Percentiles rank a stretch among this genome's conserved stretches.
Conservation (phyloP, 2,888 invertebrate genomes). For the Catocala fraxini region DNA sequence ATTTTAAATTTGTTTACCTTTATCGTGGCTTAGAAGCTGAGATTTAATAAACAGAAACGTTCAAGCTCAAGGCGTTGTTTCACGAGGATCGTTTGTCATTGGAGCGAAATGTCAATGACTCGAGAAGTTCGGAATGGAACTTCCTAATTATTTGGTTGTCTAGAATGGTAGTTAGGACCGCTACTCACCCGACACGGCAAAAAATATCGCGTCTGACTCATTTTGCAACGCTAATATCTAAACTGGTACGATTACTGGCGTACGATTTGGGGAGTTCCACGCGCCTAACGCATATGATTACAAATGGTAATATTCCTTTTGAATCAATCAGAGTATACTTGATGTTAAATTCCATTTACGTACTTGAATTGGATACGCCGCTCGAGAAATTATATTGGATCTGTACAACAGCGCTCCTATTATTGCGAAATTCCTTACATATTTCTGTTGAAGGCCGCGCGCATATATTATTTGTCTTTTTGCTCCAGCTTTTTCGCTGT, state of each 20-base stretch:
- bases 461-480: slow-evolving; percentile 2
- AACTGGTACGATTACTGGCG: slow-evolving; percentile 39
- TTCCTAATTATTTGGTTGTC: slow-evolving; percentile 44
- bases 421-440: slow-evolving; percentile 31
- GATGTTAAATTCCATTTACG: slow-evolving; percentile 15
- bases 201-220: slow-evolving; percentile 36
- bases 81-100: slow-evolving; percentile 45
- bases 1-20: slow-evolving; percentile 34
- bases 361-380: slow-evolving; percentile 14
- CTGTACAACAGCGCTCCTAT: slow-evolving; percentile 18
- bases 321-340: slow-evolving; percentile 9
- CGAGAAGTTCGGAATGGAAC: slow-evolving; percentile 31
- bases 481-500: slow-evolving; percentile 2
- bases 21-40: slow-evolving; percentile 18
- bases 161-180: slow-evolving; percentile 33
- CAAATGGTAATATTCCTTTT: slow-evolving; percentile 11
- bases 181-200: slow-evolving; percentile 26
- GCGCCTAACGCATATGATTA: slow-evolving; percentile 9
- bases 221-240: slow-evolving; percentile 30
- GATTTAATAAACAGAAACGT: slow-evolving; percentile 24
- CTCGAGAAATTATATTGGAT: slow-evolving; percentile 27
- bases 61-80: slow-evolving; percentile 39
- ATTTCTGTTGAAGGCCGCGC: slow-evolving; percentile 6
- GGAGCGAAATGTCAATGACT: slow-evolving; percentile 48
- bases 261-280: slow-evolving; percentile 32